Evolutionary conservation across 2,797 vertebrate species (phyloP).

Genomic region (Calcarius lapponicus): DNA sequence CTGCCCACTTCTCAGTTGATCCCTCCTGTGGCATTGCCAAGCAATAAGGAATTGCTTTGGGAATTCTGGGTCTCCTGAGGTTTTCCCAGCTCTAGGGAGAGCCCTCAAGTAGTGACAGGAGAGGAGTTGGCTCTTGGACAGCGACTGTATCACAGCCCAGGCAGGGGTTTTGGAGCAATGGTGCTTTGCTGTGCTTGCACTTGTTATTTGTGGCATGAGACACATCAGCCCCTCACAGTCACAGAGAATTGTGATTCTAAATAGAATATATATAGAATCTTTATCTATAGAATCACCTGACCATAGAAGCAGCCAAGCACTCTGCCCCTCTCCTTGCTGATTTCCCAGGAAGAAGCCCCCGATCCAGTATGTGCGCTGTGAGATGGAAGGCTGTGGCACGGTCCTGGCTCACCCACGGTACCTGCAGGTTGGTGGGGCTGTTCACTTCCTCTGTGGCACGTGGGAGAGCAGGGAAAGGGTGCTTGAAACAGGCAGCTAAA

Average conservation of each 20-base stretch:
- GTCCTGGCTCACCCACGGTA: constrained; percentile 96
- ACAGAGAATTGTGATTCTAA: background rate
- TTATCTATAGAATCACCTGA: background rate
- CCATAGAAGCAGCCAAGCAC: background rate
- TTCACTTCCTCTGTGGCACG: background rate
- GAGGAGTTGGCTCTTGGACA: background rate
- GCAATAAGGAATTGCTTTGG: background rate
- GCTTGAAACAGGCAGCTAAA: background rate
- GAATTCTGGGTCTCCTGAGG: background rate
- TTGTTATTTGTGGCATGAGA: background rate
- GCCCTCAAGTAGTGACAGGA: background rate
- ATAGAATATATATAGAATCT: background rate
- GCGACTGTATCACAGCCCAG: background rate
- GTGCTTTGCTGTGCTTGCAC: background rate
- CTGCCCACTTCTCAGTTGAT: background rate
- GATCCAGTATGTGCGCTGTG: constrained; percentile 96
- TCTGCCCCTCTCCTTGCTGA: background rate
- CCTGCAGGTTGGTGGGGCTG: constrained; percentile 84
- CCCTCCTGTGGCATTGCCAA: background rate
- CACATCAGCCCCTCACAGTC: background rate
- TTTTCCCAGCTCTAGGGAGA: background rate
- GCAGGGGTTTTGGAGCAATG: background rate
- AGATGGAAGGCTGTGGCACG: constrained; percentile 97
- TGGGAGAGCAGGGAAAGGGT: background rate
- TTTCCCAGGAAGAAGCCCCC: constrained; percentile 93